A percentile compares a stretch with the other conserved stretches of the same genome.
Conservation (phyloP, 2,797 vertebrate genomes). For the Chiloscyllium punctatum region DNA sequence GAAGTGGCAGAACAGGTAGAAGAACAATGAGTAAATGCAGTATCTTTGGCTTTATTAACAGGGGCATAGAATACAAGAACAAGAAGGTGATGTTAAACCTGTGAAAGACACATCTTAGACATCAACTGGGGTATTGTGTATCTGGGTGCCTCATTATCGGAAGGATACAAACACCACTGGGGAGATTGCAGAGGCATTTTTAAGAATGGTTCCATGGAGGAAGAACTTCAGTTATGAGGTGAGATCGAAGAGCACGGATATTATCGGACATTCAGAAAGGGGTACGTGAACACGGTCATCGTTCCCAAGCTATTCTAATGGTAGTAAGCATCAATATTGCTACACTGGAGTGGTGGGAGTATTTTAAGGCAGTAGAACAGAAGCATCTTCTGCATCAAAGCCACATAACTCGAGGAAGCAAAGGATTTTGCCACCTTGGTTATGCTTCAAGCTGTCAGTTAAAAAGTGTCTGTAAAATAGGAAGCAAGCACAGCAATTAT, state of each 20-base stretch:
- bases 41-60: too few species aligned
- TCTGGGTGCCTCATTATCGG: too few species aligned
- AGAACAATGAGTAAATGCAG: too few species aligned
- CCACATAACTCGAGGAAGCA: not conserved
- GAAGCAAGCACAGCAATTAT: not conserved
- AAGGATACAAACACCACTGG: too few species aligned
- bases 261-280: not conserved
- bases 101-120: too few species aligned
- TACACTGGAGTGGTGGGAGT: not conserved
- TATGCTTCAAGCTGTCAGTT: not conserved
- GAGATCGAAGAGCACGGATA: not conserved
- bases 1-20: too few species aligned
- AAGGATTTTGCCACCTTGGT: not conserved
- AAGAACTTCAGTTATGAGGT: too few species aligned
- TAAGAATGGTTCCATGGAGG: too few species aligned
- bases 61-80: too few species aligned
- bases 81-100: too few species aligned
- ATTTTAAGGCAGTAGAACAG: not conserved
- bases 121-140: too few species aligned
- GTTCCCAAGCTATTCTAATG: not conserved
- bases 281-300: not conserved
- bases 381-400: not conserved
- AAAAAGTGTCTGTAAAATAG: not conserved
- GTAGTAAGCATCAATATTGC: not conserved
- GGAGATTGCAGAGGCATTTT: too few species aligned